phyloP scores from a whole-genome alignment of 2,797 vertebrate genomes.

The Anguilla anguilla region DNA sequence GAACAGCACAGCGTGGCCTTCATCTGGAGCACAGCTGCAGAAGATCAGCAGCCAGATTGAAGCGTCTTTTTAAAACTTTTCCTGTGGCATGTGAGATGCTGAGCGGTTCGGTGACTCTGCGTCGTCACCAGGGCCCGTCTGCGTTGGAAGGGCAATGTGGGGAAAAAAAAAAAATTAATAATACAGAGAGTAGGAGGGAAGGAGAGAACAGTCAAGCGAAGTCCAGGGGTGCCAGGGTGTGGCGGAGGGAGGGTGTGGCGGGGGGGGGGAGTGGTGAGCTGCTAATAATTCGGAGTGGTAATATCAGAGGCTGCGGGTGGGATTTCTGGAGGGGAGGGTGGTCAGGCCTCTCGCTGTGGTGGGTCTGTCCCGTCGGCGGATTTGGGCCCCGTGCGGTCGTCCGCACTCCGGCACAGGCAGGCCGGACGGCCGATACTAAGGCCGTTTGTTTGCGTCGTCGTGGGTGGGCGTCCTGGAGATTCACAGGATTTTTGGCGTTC shows the following conservation, averaged over 20 bases:
- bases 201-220: not conserved
- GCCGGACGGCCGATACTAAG: not conserved
- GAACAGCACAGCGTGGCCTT: conserved; percentile 47
- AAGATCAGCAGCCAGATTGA: conserved; percentile 61
- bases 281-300: not conserved
- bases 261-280: not conserved
- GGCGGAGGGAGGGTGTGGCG: no score
- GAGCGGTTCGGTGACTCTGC: no score
- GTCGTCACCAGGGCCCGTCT: no score
- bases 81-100: not conserved
- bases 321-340: not conserved
- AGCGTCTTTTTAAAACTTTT: conserved; percentile 33
- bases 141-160: not conserved
- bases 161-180: conserved; percentile 8
- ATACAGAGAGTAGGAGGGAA: not conserved
- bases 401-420: no score
- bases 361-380: not conserved
- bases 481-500: not conserved
- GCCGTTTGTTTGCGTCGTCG: not conserved
- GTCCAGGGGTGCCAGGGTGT: not conserved
- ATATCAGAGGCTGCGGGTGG: not conserved
- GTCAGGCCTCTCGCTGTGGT: not conserved
- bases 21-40: conserved; percentile 64
- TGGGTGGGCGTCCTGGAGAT: not conserved
- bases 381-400: no score